Evolutionary conservation across 37 sponge, comb jelly and placozoan species (phyloP), one percentile per base, ranked within the genome.

Genomic region (Cliona cf. orientalis): DNA sequence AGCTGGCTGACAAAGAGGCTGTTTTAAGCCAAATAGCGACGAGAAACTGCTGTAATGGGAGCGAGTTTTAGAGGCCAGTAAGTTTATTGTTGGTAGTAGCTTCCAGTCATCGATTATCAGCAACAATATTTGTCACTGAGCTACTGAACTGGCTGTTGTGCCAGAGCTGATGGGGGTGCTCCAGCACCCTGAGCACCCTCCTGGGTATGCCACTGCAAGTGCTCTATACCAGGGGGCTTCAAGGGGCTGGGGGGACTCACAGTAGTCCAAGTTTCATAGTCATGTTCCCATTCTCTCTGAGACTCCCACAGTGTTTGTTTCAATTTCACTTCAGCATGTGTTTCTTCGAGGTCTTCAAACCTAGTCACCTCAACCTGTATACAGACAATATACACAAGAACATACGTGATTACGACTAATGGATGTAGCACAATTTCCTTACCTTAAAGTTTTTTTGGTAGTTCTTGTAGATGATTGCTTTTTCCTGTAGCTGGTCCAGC

Each of bases 391-490:
- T 35, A 66, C 29, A 63, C 6, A 61, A 3, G 23, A 58, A 3
- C 19, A 7, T 61, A 6, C 7, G n/a, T 61, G 63, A 61, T 5
- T 5, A 61, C 14, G 19, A 28, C 12, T 5, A 61, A n/a, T 31
- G 5, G 26, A 19, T 61, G 63, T 28, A 61, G 25, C 25, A 11
- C 19, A 66, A 66, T 66, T 12, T 19, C 39, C 68, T 58, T 35
- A 95, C 95, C 87, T 96, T 93, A 84, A 97, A 95, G 58, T 88
- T 89, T 77, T 98, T 98, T 90, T 98, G 99, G 80, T 98, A 89
- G 5, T 81, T 58, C 69, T 89, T 93, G 82, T 91, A 98, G 67
- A 89, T 74, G 44, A 81, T 76, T 21, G 99, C 99, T 58, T 84
- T 91, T 81, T 91, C 81, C 33, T 98, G 92, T 29, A 98, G 90